Conservation (phyloP, 2,888 invertebrate species). For the Megaustenia siamemsis region DNA sequence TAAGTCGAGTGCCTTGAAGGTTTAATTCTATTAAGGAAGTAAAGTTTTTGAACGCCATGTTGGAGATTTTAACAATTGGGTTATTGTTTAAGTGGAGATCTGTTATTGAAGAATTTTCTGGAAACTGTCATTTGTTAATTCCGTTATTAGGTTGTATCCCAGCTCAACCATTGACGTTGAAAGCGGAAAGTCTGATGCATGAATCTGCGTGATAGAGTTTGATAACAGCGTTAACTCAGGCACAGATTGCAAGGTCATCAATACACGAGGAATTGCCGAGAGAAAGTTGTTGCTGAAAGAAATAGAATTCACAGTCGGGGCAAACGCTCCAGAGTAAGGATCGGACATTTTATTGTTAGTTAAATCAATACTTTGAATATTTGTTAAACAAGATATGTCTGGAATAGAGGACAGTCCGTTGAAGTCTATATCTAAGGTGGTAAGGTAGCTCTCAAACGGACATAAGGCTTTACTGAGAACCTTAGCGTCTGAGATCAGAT, state of each 20-base stretch:
- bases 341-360: not conserved
- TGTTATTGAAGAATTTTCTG: not conserved
- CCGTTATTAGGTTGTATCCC: not conserved
- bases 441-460: not conserved
- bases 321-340: not conserved
- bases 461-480: not conserved
- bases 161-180: not conserved
- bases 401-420: not conserved
- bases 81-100: not conserved
- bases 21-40: not conserved
- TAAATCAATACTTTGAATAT: not conserved
- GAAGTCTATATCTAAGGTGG: not conserved
- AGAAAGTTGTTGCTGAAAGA: not conserved
- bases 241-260: not conserved
- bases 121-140: not conserved
- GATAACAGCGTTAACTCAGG: not conserved
- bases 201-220: not conserved
- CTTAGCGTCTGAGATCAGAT: not conserved
- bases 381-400: not conserved
- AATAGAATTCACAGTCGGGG: not conserved
- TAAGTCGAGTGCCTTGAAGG: not conserved
- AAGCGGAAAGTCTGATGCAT: not conserved
- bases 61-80: not conserved
- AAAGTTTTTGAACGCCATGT: not conserved
- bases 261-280: not conserved